Conservation (phyloP, 2,797 vertebrate species). For the Rhynchonycteris naso region DNA sequence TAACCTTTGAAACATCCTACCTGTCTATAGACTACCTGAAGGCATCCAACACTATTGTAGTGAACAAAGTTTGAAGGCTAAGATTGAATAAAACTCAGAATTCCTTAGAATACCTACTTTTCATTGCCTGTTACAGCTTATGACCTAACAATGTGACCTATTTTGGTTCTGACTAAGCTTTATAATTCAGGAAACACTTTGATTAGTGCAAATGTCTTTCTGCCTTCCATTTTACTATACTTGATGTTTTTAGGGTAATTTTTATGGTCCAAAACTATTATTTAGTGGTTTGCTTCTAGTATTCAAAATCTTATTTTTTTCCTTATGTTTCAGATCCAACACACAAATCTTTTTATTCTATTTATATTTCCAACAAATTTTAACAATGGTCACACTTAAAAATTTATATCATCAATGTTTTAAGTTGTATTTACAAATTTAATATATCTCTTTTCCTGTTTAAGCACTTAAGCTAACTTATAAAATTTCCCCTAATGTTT, state of each 20-base stretch:
- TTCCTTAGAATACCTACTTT: not conserved
- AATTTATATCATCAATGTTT: not conserved
- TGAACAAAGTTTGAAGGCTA: not conserved
- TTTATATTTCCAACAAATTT: conserved; percentile 1
- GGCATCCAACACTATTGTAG: not conserved
- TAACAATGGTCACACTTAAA: conserved; percentile 29
- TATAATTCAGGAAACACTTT: not conserved
- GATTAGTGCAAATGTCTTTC: not conserved
- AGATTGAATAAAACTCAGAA: not conserved
- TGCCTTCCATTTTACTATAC: not conserved
- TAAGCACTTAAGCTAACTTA: conserved; percentile 44
- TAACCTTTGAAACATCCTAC: not conserved
- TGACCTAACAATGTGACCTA: not conserved
- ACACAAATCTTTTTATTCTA: conserved; percentile 26
- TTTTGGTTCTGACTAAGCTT: not conserved
- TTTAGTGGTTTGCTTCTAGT: not conserved
- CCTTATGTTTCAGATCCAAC: not conserved
- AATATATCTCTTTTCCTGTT: conserved; percentile 45
- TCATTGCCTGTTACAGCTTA: not conserved
- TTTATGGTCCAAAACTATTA: not conserved
- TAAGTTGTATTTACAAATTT: conserved; percentile 64
- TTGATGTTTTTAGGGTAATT: not conserved
- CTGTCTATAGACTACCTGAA: not conserved
- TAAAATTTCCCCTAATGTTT: conserved; percentile 3
- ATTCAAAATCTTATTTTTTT: conserved; percentile 28